phyloP scores from a whole-genome alignment of 2,888 invertebrate genomes.

The Amaurobius ferox region DNA sequence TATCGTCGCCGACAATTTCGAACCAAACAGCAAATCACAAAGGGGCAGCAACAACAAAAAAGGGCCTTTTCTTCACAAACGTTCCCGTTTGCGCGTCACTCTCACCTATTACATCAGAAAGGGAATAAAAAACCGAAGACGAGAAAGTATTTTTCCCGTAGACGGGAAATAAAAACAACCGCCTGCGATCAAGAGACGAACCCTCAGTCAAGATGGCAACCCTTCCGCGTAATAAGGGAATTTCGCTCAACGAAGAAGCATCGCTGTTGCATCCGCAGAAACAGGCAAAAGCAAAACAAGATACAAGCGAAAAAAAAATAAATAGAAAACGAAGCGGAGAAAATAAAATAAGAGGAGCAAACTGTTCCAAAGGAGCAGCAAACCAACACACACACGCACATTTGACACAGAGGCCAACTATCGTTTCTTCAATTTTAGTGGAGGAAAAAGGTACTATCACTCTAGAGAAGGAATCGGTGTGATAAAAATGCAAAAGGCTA shows the following conservation, averaged over 20 bases:
- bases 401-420: not conserved
- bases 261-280: not conserved
- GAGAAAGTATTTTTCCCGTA: too few relatives aligned
- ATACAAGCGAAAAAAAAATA: not conserved
- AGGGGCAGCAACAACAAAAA: too few relatives aligned
- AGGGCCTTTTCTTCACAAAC: too few relatives aligned
- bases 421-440: not conserved
- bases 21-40: too few relatives aligned
- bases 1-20: too few relatives aligned
- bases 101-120: not conserved
- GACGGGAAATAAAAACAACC: not conserved
- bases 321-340: not conserved
- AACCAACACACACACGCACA: not conserved
- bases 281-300: constrained; percentile 11
- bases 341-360: constrained; percentile 6
- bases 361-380: not conserved
- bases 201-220: not conserved
- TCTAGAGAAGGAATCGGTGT: not conserved
- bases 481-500: not conserved
- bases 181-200: not conserved
- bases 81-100: not conserved
- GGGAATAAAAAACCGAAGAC: not conserved
- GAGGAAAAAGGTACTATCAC: not conserved
- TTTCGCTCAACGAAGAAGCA: not conserved
- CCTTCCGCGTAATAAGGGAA: not conserved